Base-by-base conservation (phyloP, 2,888 invertebrate species). In the Pachymerium ferrugineum region DNA sequence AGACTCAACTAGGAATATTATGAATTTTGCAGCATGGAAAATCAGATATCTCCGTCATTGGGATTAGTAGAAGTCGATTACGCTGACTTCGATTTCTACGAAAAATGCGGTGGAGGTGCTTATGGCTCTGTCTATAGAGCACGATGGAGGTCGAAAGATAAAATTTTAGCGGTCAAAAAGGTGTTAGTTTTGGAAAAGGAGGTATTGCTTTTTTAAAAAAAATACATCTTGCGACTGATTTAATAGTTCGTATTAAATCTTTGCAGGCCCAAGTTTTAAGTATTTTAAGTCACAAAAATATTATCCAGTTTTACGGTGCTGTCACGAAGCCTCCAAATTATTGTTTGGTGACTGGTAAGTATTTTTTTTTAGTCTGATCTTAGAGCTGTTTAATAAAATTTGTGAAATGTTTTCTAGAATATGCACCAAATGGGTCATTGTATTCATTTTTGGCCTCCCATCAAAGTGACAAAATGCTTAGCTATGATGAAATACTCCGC, bases 101-200 rank as follows among this genome's bases (percentile, higher is more conserved):
- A 83, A 76, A 79, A 81, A 74, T 81, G 82, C 78, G 83, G 83
- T 16, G 81, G 82, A 14, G 84, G 84, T n/a, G 80, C 82, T 3
- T 83, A 81, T 78, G 84, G 83, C 5, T 81, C 81, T 78, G 84
- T 84, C 4, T 82, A 83, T 77, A 76, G 83, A 71, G 83, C 82
- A 22, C 70, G 78, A 69, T 84, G 83, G 83, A 79, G 78, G 74
- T 80, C 82, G 3, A 78, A 79, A 74, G 79, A 81, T 71, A 78
- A 79, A 77, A 80, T 80, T 68, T 82, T 84, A 12, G 84, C 84
- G 70, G 82, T 83, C 8, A 84, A 84, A 75, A 81, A 81, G 74
- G 77, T 83, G 3, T 78, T 83, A 2, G 79, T 80, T 3, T 76
- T 84, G 22, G 83, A 82, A 72, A 82, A 83, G 77, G 83, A 83